Percentiles rank a stretch among this genome's conserved stretches.
These are phyloP conservation scores for Phyto melanocephala DNA, from an alignment of 2,888 invertebrate genomes.

Conservation along the genomic window DNA sequence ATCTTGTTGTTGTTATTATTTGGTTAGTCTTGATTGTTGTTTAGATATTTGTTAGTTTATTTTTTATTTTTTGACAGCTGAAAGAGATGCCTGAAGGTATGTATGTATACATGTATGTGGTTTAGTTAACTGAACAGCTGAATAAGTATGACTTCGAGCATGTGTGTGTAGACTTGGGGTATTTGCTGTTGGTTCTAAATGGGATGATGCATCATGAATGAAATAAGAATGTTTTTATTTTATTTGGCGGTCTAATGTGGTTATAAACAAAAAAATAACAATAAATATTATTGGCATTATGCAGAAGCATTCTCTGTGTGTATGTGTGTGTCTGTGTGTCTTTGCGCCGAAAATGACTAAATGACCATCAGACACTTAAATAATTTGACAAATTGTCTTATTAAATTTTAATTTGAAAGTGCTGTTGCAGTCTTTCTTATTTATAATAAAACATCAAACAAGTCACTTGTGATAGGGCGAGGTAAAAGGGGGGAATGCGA, in stretches of 20 bases:
- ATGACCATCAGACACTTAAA: neutral
- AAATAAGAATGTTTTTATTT: neutral
- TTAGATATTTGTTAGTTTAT: slow-evolving; percentile 2
- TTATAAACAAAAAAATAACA: neutral
- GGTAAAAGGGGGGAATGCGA: too few relatives aligned
- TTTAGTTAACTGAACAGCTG: neutral
- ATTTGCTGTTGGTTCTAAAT: neutral
- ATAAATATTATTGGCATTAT: slow-evolving; percentile 12
- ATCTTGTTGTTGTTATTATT: neutral
- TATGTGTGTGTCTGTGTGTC: neutral
- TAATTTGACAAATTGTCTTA: neutral
- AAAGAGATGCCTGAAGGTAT: neutral
- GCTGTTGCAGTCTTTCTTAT: neutral
- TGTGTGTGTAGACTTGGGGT: neutral
- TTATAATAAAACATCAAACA: neutral
- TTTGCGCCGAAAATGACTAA: slow-evolving; percentile 2
- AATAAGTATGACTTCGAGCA: neutral
- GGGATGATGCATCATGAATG: slow-evolving; percentile 39
- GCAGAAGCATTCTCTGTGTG: neutral
- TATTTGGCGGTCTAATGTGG: neutral
- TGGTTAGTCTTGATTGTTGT: neutral
- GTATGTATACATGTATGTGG: neutral
- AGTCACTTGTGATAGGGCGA: too few relatives aligned
- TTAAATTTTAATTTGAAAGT: neutral
- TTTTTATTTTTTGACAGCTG: slow-evolving; percentile 32